A percentile compares a stretch with the other conserved stretches of the same genome.
phyloP scores from a whole-genome alignment of 2,113 vertebrate genomes.

The Mastomys natalensis region DNA sequence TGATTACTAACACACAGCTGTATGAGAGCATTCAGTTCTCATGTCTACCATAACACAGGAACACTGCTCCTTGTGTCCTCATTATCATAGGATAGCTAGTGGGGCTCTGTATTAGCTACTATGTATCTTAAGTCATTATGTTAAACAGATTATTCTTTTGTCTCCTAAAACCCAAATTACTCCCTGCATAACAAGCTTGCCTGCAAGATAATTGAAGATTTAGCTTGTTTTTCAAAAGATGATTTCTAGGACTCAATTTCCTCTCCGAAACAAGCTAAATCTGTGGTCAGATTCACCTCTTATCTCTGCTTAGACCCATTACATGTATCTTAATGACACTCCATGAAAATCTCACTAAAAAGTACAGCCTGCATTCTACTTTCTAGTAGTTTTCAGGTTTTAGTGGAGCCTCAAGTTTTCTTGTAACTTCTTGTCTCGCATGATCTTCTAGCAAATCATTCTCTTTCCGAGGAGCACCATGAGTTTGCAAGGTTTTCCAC shows the following conservation, averaged over 20 bases:
- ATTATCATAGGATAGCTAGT: background rate
- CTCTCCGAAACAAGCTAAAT: background rate
- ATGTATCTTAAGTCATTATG: background rate
- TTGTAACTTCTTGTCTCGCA: background rate
- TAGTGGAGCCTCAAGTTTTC: background rate
- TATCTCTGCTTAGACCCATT: background rate
- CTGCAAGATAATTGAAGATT: background rate
- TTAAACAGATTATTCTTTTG: background rate
- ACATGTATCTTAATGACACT: fast-evolving
- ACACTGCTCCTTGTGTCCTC: background rate
- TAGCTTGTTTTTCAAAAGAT: background rate
- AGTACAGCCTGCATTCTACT: background rate
- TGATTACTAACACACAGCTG: background rate
- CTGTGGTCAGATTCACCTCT: background rate
- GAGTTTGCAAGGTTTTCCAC: background rate
- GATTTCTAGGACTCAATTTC: background rate
- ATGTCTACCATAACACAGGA: background rate
- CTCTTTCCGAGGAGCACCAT: background rate
- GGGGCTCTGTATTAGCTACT: background rate
- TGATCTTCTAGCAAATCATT: background rate
- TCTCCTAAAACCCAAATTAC: background rate
- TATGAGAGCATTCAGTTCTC: background rate
- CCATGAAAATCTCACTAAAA: background rate
- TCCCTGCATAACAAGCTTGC: background rate
- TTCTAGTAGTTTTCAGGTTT: background rate